Evolutionary conservation across 2,888 invertebrate genomes (phyloP).

Genomic region (Drosophila kanekoi): DNA sequence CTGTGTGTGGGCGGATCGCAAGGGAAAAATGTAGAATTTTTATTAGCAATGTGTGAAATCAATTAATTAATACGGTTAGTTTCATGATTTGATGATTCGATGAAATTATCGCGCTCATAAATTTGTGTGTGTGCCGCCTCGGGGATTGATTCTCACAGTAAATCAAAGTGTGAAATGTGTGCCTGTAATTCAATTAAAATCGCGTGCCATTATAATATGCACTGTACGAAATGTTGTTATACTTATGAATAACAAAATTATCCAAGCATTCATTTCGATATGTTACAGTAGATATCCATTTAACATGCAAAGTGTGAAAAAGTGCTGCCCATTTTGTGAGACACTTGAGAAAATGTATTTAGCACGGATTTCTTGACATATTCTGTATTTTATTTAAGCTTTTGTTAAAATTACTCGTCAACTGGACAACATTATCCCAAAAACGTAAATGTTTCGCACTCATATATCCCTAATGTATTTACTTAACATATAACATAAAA

Average conservation of each 20-base stretch:
- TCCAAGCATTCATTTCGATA: too few relatives aligned
- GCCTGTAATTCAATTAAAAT: constrained; percentile 36
- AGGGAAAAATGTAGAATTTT: background rate
- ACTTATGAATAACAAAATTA: background rate
- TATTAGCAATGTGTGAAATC: constrained; percentile 13
- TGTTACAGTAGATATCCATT: too few relatives aligned
- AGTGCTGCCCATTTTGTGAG: too few relatives aligned
- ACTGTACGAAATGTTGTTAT: constrained; percentile 40
- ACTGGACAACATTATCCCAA: too few relatives aligned
- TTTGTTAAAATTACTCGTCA: too few relatives aligned
- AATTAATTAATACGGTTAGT: constrained; percentile 53
- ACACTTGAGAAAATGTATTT: too few relatives aligned
- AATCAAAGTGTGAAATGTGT: constrained; percentile 30
- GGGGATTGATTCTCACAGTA: constrained; percentile 61
- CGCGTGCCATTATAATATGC: constrained; percentile 36
- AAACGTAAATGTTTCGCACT: too few relatives aligned
- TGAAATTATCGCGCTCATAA: constrained; percentile 44
- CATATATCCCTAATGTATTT: too few relatives aligned
- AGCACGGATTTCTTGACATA: too few relatives aligned
- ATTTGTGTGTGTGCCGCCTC: constrained; percentile 9
- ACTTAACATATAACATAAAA: too few relatives aligned
- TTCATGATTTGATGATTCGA: constrained; percentile 45
- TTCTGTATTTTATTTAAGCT: too few relatives aligned
- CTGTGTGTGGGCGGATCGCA: constrained; percentile 23
- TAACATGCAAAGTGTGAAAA: too few relatives aligned